Evolutionary conservation across 2,888 invertebrate genomes (phyloP), one percentile per base, ranked within the genome.

Genomic region (Clostera curtula): DNA sequence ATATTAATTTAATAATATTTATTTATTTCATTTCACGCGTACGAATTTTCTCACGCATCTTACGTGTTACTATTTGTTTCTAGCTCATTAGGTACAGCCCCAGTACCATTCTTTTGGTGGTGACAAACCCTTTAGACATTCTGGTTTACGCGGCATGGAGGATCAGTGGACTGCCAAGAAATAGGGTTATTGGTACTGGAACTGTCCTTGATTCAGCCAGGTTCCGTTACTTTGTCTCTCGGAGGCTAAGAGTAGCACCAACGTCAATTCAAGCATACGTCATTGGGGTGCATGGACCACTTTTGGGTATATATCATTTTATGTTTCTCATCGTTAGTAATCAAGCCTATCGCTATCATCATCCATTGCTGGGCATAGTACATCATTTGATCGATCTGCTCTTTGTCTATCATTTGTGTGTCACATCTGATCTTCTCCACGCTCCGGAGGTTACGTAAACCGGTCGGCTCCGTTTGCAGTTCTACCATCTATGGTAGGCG

Each of bases 201-300:
- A 22, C 22, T 6, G 5, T 22, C 7, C 13, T 22, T 12, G 22
- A 22, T 5, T 22, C 22, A 8, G 12, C 22, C 5, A 13, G 22
- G n/a, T 22, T 22, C 13, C 22, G 22, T 2, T 22, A 13, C 8
- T 2, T 22, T 12, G 13, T 22, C 5, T n/a, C 13, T 8, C 12
- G 5, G 13, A 22, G 13, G 5, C 13, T 22, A 6, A 13, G 13
- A 3, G 9, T 22, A 2, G 22, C 22, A 3, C 4, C 13, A 2
- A 13, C 22, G 3, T 22, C 22, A 2, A 12, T 22, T 4, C 13
- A 22, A 8, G 22, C 22, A 2, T 22, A 22, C 9, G 12, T 22
- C 2, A 22, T 22, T 22, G 22, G 22, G n/a, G 22, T 13, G 13
- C 22, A 22, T 13, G 22, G 22, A 4, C 12, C 12, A 13, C 13